Percentiles rank a stretch among this genome's conserved stretches.
Evolutionary conservation across 2,888 invertebrate species (phyloP).

Genomic region (Heliconius hortense): DNA sequence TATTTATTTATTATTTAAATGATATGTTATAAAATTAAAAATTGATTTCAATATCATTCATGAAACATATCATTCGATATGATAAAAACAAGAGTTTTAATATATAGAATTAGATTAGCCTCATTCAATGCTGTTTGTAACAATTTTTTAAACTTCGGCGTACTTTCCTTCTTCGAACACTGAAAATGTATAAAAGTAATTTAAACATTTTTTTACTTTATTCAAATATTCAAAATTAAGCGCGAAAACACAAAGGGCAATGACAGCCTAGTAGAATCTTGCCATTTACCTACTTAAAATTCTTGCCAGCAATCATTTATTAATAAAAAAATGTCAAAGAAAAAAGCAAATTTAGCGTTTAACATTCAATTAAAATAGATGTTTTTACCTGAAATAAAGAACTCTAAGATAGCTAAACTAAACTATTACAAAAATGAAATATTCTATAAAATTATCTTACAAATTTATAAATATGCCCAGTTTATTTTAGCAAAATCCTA

Average conservation of each 20-base stretch:
- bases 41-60: too few species aligned
- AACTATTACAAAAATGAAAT: background rate
- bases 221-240: background rate
- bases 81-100: too few species aligned
- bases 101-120: background rate
- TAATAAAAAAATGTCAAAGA: background rate
- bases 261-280: constrained; percentile 1
- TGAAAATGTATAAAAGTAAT: background rate
- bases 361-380: too few species aligned
- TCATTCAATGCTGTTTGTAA: background rate
- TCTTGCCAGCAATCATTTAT: background rate
- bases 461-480: background rate
- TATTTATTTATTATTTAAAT: background rate
- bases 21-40: too few species aligned
- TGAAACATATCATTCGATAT: too few species aligned
- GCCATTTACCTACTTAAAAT: background rate
- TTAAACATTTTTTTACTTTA: background rate
- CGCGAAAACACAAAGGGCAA: background rate
- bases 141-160: too few species aligned
- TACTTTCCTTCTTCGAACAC: background rate
- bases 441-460: background rate
- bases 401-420: too few species aligned
- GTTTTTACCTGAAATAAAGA: background rate
- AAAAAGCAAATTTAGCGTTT: too few species aligned
- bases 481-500: background rate